phyloP scores from a whole-genome alignment of 2,888 invertebrate genomes.

The Cephalotes varians region DNA sequence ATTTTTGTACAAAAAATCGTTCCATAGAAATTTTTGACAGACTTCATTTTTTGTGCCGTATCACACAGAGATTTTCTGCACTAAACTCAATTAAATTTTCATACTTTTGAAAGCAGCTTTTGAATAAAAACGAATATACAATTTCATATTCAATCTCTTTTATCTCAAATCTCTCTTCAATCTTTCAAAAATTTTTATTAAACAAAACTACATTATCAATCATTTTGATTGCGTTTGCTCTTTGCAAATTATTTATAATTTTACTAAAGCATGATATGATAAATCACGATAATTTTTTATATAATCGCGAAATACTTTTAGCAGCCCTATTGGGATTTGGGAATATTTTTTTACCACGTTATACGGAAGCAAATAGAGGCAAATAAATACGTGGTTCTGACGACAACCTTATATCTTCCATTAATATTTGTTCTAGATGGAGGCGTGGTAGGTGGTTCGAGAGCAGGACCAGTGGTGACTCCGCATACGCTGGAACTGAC shows the following conservation, averaged over 20 bases:
- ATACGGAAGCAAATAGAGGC: neutral
- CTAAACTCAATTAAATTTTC: neutral
- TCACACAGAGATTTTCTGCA: neutral
- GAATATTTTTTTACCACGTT: neutral
- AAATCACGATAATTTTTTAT: neutral
- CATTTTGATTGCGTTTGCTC: neutral
- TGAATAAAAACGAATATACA: neutral
- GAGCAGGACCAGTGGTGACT: conserved; percentile 87
- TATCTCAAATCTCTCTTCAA: too few species aligned
- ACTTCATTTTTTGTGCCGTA: neutral
- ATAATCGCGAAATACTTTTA: neutral
- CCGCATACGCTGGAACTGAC: conserved; percentile 87
- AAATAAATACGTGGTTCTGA: conserved; percentile 17
- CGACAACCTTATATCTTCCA: conserved; percentile 8
- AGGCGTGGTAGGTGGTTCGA: conserved; percentile 84
- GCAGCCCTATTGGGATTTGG: neutral
- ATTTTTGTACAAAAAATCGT: neutral
- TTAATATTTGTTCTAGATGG: conserved; percentile 81
- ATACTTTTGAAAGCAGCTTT: neutral
- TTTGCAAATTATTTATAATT: neutral
- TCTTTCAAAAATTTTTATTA: neutral
- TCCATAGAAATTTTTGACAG: neutral
- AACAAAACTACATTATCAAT: neutral
- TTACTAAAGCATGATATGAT: neutral
- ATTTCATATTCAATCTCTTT: conserved; percentile 3